Base-by-base conservation (phyloP, 2,888 invertebrate species). In the Chalcosyrphus nemorum region DNA sequence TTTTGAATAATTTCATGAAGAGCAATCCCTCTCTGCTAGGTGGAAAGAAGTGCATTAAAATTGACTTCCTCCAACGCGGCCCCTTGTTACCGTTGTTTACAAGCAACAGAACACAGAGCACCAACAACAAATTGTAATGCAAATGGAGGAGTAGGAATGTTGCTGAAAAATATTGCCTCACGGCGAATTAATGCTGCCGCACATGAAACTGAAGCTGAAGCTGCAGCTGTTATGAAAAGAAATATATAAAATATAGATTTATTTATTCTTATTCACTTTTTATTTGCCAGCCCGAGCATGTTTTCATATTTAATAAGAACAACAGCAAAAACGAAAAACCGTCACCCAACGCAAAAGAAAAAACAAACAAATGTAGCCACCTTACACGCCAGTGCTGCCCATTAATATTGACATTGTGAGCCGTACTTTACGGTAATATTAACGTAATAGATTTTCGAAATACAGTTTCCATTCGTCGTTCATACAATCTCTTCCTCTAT, bases 371-470 rank as follows among this genome's bases (percentile, higher is more conserved):
- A 9, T 9, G 15, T 2, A 1, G 43, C 17, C n/a, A n/a, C 13
- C 4, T 6, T 38, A 38, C 35, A 38, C 35, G 35, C 13, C n/a
- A 38, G 2, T 17, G 19, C 2, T 17, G 45, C 45, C 35, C 13
- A 6, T 45, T 45, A 45, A 45, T 45, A 45, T 45, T 9, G 7
- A 19, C 17, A 45, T 19, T n/a, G 13, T 50, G 24, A 59, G n/a
- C 21, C n/a, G 7, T 50, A 50, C 7, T 54, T 54, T 15, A 54
- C 61, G 50, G 47, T 70, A 27, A 81, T 50, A 65, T 57, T 57
- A 66, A 65, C 45, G 65, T 65, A 76, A 71, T 65, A 76, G 81
- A 81, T 81, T 81, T 71, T 65, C 81, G 65, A 76, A 71, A 77
- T n/a, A n/a, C 45, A 52, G 63, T 71, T 52, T 71, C 71, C 63